Base-by-base conservation (phyloP, 1,140 invertebrate species). In the Akabosia matsudoensis region DNA sequence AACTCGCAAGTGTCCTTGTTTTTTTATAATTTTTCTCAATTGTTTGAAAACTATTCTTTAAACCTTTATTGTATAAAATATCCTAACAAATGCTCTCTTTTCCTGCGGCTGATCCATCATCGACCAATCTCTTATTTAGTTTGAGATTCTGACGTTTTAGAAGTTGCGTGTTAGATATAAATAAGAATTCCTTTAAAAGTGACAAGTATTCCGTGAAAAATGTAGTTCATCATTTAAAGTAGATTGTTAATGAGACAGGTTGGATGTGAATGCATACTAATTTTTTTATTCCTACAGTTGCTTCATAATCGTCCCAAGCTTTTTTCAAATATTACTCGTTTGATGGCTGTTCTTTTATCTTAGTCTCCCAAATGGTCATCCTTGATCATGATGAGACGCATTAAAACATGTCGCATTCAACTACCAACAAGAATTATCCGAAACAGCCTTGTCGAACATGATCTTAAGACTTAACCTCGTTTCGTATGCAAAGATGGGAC, bases 171-270 rank as follows among this genome's bases (percentile, higher is more conserved):
- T n/a, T n/a, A n/a, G n/a, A n/a, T n/a, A n/a, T n/a, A n/a, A n/a
- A n/a, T n/a, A n/a, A n/a, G 37, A 7, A 45, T 45, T 10, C 37
- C 37, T 45, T 10, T 45, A 45, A 45, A 45, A 61, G 54, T 24
- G 54, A 61, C 54, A 61, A 61, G 24, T 22, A 22, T 61, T 61
- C 54, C 13, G 4, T 67, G 61, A 31, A 67, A 67, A 67, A 67
- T 67, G 61, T n/a, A 31, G 61, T 67, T 67, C 7, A 67, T 67
- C 61, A 67, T 67, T 31, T 31, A 28, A 67, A 67, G 28, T 67
- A 67, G 26, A 16, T 14, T 67, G 61, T 30, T 67, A 67, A 67
- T 67, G 54, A 61, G 54, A 61, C 54, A 61, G 24, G 54, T 61
- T 7, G 54, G n/a, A n/a, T n/a, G 4, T 14, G 54, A 4, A 61